phyloP scores from a whole-genome alignment of 1,140 invertebrate genomes.

The Araneus ventricosus region DNA sequence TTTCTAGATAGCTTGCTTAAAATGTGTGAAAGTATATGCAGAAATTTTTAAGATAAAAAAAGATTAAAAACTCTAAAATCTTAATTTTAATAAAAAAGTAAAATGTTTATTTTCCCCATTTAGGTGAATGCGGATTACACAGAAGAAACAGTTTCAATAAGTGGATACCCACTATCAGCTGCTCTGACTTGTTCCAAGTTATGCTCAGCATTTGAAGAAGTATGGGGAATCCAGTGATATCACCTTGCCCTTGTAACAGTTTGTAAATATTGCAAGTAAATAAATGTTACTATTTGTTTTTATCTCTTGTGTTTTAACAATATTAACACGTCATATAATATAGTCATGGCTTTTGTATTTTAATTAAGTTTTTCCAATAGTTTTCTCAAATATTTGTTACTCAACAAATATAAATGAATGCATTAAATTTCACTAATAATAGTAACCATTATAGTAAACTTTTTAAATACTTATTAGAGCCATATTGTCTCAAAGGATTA shows the following conservation, averaged over 20 bases:
- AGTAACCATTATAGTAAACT: too few species aligned
- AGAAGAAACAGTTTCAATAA: constrained; percentile 94
- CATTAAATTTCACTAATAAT: too few species aligned
- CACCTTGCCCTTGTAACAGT: neutral
- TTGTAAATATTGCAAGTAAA: constrained; percentile 53
- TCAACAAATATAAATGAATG: too few species aligned
- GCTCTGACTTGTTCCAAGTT: constrained; percentile 97
- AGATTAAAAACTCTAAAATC: too few species aligned
- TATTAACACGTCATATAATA: too few species aligned
- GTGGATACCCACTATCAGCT: constrained; percentile 97
- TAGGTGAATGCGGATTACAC: constrained; percentile 93
- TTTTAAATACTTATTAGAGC: too few species aligned
- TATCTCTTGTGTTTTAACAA: neutral
- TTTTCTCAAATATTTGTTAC: too few species aligned
- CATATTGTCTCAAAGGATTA: too few species aligned
- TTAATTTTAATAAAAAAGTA: too few species aligned
- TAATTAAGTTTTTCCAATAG: too few species aligned
- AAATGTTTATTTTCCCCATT: constrained; percentile 35
- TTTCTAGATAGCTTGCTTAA: neutral
- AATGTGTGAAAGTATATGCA: neutral
- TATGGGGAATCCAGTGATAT: constrained; percentile 90
- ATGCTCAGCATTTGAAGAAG: constrained; percentile 98
- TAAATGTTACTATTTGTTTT: constrained; percentile 28
- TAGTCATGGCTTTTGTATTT: too few species aligned
- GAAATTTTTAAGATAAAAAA: neutral